Base-by-base conservation (phyloP, 2,888 invertebrate genomes). In the Drosophila silvestris region DNA sequence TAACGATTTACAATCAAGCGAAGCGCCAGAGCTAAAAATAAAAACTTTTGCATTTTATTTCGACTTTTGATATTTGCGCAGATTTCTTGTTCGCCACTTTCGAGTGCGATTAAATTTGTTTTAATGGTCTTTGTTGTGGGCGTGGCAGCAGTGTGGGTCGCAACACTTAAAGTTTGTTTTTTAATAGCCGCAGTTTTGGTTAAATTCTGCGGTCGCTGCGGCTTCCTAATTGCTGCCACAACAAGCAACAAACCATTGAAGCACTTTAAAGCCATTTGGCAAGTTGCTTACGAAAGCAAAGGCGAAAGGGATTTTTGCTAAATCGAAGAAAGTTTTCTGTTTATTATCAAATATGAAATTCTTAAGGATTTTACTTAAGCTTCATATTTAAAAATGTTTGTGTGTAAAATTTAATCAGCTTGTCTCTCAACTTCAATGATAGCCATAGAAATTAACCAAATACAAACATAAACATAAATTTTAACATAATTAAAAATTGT, bases 51-150 rank as follows among this genome's bases (percentile, higher is more conserved):
- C 84, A 82, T 90, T 88, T 89, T 81, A 90, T 86, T 89, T 89
- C 88, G 88, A 79, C 82, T 88, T 86, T 82, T 77, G 84, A 84
- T 88, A 77, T 85, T 85, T 64, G 79, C 77, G 83, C 79, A 86
- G 82, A 86, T 83, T 85, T 87, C 81, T 77, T 79, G 70, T 51
- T 57, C 74, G 78, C 81, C 61, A 76, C 92, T 92, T 92, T 83
- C 90, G 89, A 93, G 92, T 91, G 91, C 91, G 91, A 92, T 93
- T 93, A 93, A 93, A 93, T 93, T 93, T 92, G 92, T 92, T 92
- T 93, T 93, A 93, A 93, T 93, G 92, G 93, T 89, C 91, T 92
- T 92, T 92, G 85, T 87, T 85, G 50, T 52, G 22, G 9, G 33
- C 35, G 54, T 32, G 33, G 5, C n/a, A 26, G 9, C 33, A 26